Conservation (phyloP, 2,113 vertebrate species). For the Pluvianellus socialis region DNA sequence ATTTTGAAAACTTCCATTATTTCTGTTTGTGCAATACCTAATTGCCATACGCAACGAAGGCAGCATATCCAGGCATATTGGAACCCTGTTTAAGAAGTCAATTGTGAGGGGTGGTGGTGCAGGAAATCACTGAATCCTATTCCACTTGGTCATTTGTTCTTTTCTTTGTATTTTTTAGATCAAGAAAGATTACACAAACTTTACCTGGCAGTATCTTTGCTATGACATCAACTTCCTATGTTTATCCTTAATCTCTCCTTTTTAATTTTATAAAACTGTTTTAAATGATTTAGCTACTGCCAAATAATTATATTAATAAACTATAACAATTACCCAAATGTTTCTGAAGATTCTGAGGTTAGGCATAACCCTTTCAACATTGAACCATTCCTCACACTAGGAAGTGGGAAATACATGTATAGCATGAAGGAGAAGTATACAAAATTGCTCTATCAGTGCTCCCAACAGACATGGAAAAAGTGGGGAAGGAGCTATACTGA, state of each 20-base stretch:
- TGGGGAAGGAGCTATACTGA: not conserved
- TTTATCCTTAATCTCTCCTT: not conserved
- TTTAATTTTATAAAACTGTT: not conserved
- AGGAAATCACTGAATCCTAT: not conserved
- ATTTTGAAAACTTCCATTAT: not conserved
- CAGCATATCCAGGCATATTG: not conserved
- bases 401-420: not conserved
- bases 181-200: not conserved
- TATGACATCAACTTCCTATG: not conserved
- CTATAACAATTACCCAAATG: not conserved
- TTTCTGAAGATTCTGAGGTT: not conserved
- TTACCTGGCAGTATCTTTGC: not conserved
- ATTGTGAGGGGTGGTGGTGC: fast-evolving
- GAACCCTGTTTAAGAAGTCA: not conserved
- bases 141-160: not conserved
- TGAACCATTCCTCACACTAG: not conserved
- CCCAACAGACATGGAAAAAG: not conserved
- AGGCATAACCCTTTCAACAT: not conserved
- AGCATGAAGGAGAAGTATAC: not conserved
- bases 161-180: not conserved
- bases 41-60: not conserved
- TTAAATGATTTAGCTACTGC: not conserved
- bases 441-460: not conserved
- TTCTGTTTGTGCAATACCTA: not conserved
- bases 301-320: not conserved